phyloP scores from a whole-genome alignment of 2,797 vertebrate genomes.

The Varecia variegata region DNA sequence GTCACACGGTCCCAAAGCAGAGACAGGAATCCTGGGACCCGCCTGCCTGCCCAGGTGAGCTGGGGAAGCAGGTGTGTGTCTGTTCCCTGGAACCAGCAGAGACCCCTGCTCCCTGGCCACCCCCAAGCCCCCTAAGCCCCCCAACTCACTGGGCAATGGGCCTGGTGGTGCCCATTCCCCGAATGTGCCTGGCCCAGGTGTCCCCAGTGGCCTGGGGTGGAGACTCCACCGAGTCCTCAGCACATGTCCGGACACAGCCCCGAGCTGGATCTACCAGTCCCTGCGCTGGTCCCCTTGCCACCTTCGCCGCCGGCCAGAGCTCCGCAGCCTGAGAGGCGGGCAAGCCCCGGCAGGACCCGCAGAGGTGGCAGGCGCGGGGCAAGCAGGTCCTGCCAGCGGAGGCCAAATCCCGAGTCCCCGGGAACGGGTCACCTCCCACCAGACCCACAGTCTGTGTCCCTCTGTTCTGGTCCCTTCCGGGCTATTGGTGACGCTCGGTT shows the following conservation, averaged over 20 bases:
- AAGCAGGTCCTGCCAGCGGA: background rate
- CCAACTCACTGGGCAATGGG: background rate
- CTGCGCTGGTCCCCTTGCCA: background rate
- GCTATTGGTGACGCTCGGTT: background rate
- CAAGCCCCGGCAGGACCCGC: background rate
- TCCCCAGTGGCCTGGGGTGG: background rate
- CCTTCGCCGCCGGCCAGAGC: background rate
- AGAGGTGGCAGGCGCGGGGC: accelerated
- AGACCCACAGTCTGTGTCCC: background rate
- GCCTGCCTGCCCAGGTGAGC: background rate
- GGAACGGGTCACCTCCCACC: background rate
- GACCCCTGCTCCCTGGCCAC: background rate
- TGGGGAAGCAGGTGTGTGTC: background rate
- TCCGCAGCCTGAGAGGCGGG: too few species aligned
- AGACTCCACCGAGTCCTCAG: background rate
- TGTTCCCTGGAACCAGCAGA: background rate
- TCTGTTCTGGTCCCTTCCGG: background rate
- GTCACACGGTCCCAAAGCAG: background rate
- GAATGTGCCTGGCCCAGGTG: background rate
- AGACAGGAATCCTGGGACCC: background rate
- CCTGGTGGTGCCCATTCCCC: background rate
- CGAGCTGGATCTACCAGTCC: too few species aligned
- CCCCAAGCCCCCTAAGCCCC: too few species aligned
- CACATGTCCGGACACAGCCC: background rate
- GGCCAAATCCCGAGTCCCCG: background rate